Conservation (phyloP, 1,140 invertebrate species). For the Phymastichus coffea region DNA sequence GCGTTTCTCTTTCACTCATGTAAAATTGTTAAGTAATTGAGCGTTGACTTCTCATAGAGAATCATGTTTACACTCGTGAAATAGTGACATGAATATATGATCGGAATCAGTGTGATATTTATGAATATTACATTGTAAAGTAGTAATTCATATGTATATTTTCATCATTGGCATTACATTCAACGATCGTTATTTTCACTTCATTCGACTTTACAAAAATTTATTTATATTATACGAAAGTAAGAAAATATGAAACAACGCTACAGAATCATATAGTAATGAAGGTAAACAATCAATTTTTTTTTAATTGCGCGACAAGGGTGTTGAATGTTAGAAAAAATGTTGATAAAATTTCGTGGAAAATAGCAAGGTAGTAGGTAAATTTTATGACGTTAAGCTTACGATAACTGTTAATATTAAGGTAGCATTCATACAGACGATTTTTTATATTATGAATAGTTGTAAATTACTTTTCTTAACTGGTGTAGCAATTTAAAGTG, state of each 20-base stretch:
- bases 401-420: conserved; percentile 55
- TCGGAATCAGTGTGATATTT: conserved; percentile 29
- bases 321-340: conserved; percentile 27
- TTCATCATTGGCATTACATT: conserved; percentile 41
- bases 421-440: conserved; percentile 55
- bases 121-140: conserved; percentile 26
- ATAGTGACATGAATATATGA: conserved; percentile 13
- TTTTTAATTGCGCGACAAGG: conserved; percentile 43
- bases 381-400: conserved; percentile 43
- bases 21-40: conserved; percentile 14
- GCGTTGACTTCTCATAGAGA: conserved; percentile 14
- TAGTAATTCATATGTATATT: conserved; percentile 47
- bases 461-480: conserved; percentile 53
- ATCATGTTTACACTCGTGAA: conserved; percentile 10
- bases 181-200: conserved; percentile 40
- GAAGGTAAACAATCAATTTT: conserved; percentile 43
- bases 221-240: conserved; percentile 54
- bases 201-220: conserved; percentile 52
- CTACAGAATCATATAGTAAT: conserved; percentile 48
- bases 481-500: conserved; percentile 40
- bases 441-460: conserved; percentile 51
- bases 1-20: not conserved
- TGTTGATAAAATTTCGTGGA: conserved; percentile 34
- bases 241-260: conserved; percentile 58
- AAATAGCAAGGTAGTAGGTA: conserved; percentile 28